Conservation (phyloP, 2,113 vertebrate genomes). For the Eidolon helvum region DNA sequence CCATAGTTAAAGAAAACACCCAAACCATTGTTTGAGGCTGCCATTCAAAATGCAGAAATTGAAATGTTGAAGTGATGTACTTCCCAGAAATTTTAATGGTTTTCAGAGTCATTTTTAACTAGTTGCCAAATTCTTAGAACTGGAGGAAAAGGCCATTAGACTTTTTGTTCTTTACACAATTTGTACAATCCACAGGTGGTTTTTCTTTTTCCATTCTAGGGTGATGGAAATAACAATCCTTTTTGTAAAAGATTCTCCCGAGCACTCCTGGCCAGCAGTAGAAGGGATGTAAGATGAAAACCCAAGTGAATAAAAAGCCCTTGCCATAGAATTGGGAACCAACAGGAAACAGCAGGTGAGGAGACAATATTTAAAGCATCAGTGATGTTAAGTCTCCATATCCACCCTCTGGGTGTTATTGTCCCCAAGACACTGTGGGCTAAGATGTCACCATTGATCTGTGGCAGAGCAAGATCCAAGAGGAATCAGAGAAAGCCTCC, state of each 20-base stretch:
- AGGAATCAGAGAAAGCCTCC: not conserved
- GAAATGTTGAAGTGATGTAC: not conserved
- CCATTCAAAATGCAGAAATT: not conserved
- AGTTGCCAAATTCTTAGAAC: not conserved
- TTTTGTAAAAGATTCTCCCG: not conserved
- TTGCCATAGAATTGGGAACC: not conserved
- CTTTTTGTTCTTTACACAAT: not conserved
- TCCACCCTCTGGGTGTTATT: not conserved
- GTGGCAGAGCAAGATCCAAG: not conserved
- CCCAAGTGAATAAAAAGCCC: not conserved
- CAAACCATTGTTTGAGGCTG: not conserved
- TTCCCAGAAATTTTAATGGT: not conserved
- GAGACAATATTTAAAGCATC: not conserved
- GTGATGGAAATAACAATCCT: not conserved
- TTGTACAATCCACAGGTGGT: not conserved
- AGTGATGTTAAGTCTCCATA: too few relatives aligned
- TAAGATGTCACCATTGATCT: not conserved
- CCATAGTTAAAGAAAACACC: not conserved
- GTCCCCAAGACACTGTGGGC: not conserved
- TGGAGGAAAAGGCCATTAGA: not conserved
- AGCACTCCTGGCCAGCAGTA: not conserved
- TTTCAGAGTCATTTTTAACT: not conserved
- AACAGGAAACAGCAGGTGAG: not conserved
- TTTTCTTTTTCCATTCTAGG: not conserved
- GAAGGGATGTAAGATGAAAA: not conserved